Evolutionary conservation across 2,888 invertebrate genomes (phyloP), one percentile per base, ranked within the genome.

Genomic region (Orthonychiurus folsomi): DNA sequence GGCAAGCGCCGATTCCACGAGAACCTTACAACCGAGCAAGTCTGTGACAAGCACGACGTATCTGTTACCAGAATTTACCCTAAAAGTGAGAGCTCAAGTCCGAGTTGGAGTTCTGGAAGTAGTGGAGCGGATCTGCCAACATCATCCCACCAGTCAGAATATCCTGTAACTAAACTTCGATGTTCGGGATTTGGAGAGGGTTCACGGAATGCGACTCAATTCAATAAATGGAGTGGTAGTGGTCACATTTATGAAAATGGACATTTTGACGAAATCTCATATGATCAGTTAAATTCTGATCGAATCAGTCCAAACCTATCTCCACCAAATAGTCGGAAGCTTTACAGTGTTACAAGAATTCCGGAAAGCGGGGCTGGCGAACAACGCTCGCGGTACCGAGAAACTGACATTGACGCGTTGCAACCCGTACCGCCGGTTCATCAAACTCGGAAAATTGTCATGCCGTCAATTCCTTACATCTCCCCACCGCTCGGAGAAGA

Each of bases 401-500:
- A 37, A 15, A 37, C 37, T 37, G 37, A 37, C 15, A 9, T 37
- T 5, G 37, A 37, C 37, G 37, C 37, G 37, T 37, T 15, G n/a
- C n/a, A n/a, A 37, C 37, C 37, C 15, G 5, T 37, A 15, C 37
- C 37, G 5, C n/a, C n/a, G 3, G 18, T 18, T 47, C 5, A 21
- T 5, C 52, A 52, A 21, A 5, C 5, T 9, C 12, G 24, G 23
- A n/a, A 24, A 37, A n/a, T 20, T 20, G 63, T 27, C 23, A 71
- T 69, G 69, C 66, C 68, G 23, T 67, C 66, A 50, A 27, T 53
- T 21, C 68, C 71, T 20, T 68, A 63, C 58, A 64, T 72, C 2
- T 62, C 68, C 12, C 62, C 63, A 27, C 69, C 71, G 9, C 47
- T 72, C 21, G 59, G 66, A 52, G 69, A 70, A 54, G 71, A 72